phyloP scores from a whole-genome alignment of 2,888 invertebrate genomes.

The Melanostoma mellinum region DNA sequence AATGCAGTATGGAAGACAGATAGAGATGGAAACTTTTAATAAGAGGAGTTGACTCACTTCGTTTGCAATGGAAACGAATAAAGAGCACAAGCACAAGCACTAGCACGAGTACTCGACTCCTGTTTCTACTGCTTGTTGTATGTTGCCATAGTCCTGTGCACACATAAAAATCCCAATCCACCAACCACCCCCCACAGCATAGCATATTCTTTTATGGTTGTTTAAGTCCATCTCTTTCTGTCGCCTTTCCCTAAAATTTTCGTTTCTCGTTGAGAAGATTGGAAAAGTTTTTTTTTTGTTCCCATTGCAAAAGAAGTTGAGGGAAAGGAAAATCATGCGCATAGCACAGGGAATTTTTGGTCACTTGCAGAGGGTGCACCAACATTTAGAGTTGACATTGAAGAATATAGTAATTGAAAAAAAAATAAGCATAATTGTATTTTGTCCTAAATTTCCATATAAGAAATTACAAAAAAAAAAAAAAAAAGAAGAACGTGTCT shows the following conservation, averaged over 20 bases:
- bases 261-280: conserved; percentile 44
- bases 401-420: too few species aligned
- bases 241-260: conserved; percentile 46
- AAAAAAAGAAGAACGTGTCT: too few species aligned
- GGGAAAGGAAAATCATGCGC: conserved; percentile 57
- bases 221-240: conserved; percentile 43
- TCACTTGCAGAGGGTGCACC: conserved; percentile 60
- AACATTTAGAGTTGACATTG: conserved; percentile 3
- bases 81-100: conserved; percentile 16
- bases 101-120: conserved; percentile 8
- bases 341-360: conserved; percentile 30
- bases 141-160: conserved; percentile 72
- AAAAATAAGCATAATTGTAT: too few species aligned
- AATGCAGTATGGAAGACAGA: conserved; percentile 62
- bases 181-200: conserved; percentile 32
- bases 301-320: conserved; percentile 26
- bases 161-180: conserved; percentile 38
- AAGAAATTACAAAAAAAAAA: too few species aligned
- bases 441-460: too few species aligned
- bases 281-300: conserved; percentile 46
- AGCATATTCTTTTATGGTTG: conserved; percentile 53
- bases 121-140: conserved; percentile 31
- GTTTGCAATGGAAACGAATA: conserved; percentile 46
- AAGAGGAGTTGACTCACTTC: conserved; percentile 71
- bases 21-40: conserved; percentile 67